Percentiles rank a stretch among this genome's conserved stretches.
Conservation (phyloP, 2,888 invertebrate species). For the Patella caerulea region DNA sequence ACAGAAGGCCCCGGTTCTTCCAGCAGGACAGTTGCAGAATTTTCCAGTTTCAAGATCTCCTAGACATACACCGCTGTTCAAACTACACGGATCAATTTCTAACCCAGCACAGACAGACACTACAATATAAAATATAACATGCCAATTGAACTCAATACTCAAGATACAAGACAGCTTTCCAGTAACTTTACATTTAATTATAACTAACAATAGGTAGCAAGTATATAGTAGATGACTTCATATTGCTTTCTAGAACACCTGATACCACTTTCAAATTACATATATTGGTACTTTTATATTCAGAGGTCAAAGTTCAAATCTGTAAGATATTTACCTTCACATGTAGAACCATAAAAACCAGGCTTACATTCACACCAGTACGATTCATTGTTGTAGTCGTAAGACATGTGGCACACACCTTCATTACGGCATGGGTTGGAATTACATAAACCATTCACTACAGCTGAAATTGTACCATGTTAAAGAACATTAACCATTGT, state of each 20-base stretch:
- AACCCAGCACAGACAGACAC: background rate
- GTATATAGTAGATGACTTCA: no score
- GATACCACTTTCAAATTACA: no score
- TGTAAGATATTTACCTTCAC: background rate
- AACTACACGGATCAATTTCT: background rate
- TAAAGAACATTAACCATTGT: no score
- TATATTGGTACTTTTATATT: no score
- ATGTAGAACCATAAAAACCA: background rate
- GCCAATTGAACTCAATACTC: no score
- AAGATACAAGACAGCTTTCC: no score
- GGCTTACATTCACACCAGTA: background rate
- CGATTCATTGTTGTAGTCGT: background rate
- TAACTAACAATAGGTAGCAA: no score
- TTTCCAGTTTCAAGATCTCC: background rate
- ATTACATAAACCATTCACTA: background rate
- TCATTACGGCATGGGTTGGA: background rate
- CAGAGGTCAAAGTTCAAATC: no score
- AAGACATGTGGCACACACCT: background rate
- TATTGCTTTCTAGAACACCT: no score
- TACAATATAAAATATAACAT: no score
- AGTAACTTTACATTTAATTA: no score
- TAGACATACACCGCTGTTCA: background rate
- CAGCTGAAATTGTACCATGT: background rate
- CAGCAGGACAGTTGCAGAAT: background rate
- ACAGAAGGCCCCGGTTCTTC: background rate